Conservation (phyloP, 2,113 vertebrate species). For the Spea multiplicata region DNA sequence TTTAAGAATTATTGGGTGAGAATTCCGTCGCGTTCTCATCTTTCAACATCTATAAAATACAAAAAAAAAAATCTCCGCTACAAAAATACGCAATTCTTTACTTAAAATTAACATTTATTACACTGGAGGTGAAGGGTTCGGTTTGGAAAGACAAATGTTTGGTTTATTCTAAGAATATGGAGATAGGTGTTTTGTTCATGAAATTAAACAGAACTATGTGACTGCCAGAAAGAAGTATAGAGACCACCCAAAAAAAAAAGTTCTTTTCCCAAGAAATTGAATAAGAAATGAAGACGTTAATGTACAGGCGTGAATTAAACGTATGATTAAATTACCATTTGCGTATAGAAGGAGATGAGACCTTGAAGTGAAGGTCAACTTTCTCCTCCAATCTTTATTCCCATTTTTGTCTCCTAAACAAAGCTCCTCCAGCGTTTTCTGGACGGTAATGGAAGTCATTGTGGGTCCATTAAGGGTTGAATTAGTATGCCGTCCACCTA, state of each 20-base stretch:
- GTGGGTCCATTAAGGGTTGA: constrained; percentile 16
- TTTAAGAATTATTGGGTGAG: constrained; percentile 8
- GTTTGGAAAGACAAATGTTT: not conserved
- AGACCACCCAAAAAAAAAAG: not conserved
- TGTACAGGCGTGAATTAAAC: not conserved
- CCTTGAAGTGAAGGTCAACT: not conserved
- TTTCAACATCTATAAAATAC: constrained; percentile 1
- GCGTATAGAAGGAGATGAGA: not conserved
- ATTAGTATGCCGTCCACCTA: constrained; percentile 45
- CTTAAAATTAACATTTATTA: not conserved
- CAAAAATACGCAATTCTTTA: not conserved
- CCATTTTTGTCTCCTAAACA: constrained; percentile 12
- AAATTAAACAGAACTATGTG: not conserved
- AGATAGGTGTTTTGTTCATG: not conserved
- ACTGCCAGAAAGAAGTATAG: not conserved
- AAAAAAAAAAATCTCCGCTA: not conserved
- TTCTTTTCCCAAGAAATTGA: not conserved
- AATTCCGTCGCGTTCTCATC: not conserved
- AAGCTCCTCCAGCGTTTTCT: constrained; percentile 6
- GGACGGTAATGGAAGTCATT: constrained; percentile 28
- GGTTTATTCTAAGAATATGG: not conserved
- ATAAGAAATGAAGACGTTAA: not conserved
- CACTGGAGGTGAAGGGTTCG: not conserved
- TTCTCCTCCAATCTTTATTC: constrained; percentile 11
- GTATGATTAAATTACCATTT: not conserved